Base-by-base conservation (phyloP, 2,113 vertebrate species). In the Trichechus manatus region DNA sequence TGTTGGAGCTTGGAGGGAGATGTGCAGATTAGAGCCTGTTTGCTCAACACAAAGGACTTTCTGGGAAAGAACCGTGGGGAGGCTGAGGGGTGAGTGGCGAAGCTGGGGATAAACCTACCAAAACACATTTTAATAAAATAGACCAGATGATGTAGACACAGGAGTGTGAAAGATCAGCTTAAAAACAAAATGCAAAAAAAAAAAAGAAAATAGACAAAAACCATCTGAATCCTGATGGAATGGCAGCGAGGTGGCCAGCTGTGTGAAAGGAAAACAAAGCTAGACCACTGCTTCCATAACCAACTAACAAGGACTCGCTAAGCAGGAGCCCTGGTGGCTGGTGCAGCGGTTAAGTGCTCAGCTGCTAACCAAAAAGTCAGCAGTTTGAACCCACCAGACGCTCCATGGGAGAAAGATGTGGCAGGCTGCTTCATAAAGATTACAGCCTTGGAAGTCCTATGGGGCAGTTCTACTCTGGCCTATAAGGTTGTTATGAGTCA, bases 1-100 rank as follows among this genome's bases (percentile, higher is more conserved):
- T 31, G 91, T 8, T 94, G n/a, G 83, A 96, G 94, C 56, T 61
- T 64, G 27, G 97, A 92, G 89, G 81, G 79, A 97, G 95, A 96
- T 82, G 44, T 61, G 86, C 95, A 84, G 87, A 89, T 94, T 83
- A 91, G 92, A 94, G 39, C 85, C 64, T 95, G 77, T 79, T 66
- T 96, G 77, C 80, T 93, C 80, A 96, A 83, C 27, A 93, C 72
- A 91, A 96, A 97, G 79, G 47, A 64, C 82, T 83, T 89, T 94
- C 92, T 70, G 36, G 27, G 92, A 68, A 75, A 75, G 63, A 75
- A 47, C 39, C 22, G 0, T 7, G 17, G 81, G 77, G 85, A 47
- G 47, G 36, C 6, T 0, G 0, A 31, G 68, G 9, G 83, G 75
- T 20, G 29, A 72, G 50, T 15, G 17, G 8, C 0, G 1, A 77